phyloP scores from a whole-genome alignment of 2,113 vertebrate genomes.

The Reinhardtius hippoglossoides region DNA sequence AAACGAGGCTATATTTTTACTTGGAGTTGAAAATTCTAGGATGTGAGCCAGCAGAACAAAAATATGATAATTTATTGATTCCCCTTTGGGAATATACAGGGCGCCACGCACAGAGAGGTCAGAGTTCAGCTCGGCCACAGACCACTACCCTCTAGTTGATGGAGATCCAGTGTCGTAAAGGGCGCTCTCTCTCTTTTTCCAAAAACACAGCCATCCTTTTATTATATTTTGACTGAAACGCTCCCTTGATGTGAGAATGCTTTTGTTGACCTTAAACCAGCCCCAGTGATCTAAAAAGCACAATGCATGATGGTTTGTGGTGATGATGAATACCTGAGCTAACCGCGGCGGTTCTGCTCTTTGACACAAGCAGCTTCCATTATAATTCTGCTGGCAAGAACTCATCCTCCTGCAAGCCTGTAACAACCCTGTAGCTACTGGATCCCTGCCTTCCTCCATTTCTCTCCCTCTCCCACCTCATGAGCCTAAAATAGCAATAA shows the following conservation, averaged over 20 bases:
- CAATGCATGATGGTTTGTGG: constrained; percentile 27
- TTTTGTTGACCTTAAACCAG: constrained; percentile 20
- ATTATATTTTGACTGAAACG: background rate
- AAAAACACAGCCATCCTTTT: constrained; percentile 10
- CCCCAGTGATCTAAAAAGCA: constrained; percentile 15
- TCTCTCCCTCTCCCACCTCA: constrained; percentile 73
- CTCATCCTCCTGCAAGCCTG: constrained; percentile 57
- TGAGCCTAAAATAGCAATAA: constrained; percentile 79
- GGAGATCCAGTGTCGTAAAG: background rate
- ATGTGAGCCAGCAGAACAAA: background rate
- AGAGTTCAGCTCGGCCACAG: constrained; percentile 20
- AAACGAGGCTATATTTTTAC: background rate
- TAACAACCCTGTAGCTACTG: constrained; percentile 72
- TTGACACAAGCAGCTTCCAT: constrained; percentile 50
- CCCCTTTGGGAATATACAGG: background rate
- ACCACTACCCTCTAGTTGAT: constrained; percentile 1
- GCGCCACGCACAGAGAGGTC: constrained; percentile 10
- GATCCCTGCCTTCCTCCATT: constrained; percentile 68
- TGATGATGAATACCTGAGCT: constrained; percentile 30
- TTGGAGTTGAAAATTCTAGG: background rate
- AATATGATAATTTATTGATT: constrained; percentile 9
- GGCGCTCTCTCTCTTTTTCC: background rate
- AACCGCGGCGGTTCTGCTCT: constrained; percentile 42
- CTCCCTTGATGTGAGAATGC: constrained; percentile 1
- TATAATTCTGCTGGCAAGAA: constrained; percentile 60